Conservation (phyloP, 2,797 vertebrate genomes). For the Poeciliopsis paucimaculata region DNA sequence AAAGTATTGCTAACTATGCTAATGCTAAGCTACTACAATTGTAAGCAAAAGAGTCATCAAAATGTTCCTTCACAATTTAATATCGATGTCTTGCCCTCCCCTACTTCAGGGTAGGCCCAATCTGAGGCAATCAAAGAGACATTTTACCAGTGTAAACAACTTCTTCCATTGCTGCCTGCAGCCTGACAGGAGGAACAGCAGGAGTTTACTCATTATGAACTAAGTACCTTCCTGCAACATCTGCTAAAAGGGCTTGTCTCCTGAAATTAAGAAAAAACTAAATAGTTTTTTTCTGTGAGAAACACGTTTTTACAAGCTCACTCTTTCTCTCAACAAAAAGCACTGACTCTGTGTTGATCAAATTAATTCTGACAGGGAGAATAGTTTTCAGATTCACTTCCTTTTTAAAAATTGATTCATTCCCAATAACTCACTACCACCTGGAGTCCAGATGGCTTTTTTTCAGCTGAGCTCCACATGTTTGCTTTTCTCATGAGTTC, state of each 20-base stretch:
- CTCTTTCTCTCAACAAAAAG: not conserved
- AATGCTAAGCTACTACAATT: not conserved
- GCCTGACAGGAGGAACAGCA: slow-evolving; percentile 12
- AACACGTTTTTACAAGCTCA: not conserved
- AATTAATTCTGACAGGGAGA: not conserved
- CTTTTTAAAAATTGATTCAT: not conserved
- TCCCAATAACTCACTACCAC: not conserved
- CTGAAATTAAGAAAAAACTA: slow-evolving; percentile 1
- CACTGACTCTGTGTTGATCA: not conserved
- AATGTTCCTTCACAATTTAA: not conserved
- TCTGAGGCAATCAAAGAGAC: slow-evolving; percentile 22
- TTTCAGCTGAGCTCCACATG: not conserved
- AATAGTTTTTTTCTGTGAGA: slow-evolving; percentile 5
- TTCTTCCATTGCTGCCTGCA: slow-evolving; percentile 35
- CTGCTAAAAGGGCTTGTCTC: not conserved
- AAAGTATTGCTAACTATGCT: not conserved
- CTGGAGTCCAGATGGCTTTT: not conserved
- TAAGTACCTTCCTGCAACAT: slow-evolving; percentile 18
- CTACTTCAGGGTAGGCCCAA: not conserved
- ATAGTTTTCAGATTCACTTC: not conserved
- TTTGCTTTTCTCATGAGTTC: slow-evolving; percentile 20
- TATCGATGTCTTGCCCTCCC: not conserved
- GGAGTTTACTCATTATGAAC: slow-evolving; percentile 13
- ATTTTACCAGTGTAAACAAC: slow-evolving; percentile 25
- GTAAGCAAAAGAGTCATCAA: not conserved